Base-by-base conservation (phyloP, 2,888 invertebrate genomes). In the Eristalis intricaria region DNA sequence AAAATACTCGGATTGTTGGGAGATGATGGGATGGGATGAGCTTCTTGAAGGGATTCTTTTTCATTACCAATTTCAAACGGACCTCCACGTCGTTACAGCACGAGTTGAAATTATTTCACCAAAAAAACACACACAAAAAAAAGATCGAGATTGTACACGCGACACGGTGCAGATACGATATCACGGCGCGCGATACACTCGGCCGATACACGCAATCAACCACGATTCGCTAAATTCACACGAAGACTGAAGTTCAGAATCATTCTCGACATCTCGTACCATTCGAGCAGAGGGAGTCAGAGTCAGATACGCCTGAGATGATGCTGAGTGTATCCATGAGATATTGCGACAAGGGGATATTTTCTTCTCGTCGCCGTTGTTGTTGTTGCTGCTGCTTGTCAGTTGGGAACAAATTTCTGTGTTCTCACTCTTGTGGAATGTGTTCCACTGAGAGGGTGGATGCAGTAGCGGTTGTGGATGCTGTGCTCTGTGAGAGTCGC, bases 171-270 rank as follows among this genome's bases (percentile, higher is more conserved):
- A 26, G 22, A 29, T 35, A 29, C 32, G 56, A 77, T n/a, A 38
- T 40, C 38, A 19, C 23, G 29, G 50, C 13, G 60, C 40, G 8
- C 40, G 40, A 69, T 15, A 78, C 29, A 38, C 56, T 32, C 22
- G 29, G 32, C 23, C 63, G 26, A 61, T 61, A 50, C 73, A 50
- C n/a, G n/a, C 64, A 61, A 70, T 76, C 71, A 84, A 90, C 92
- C 90, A 91, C 89, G 90, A 90, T 90, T 90, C 90, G 90, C 90
- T 90, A 90, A 91, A 92, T 90, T 90, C 93, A 92, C 92, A 92
- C 90, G 90, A 92, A 91, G 91, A 92, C 92, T 92, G 90, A 91
- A 89, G 80, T 89, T 76, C 80, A 66, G 71, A 87, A 84, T 84
- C 71, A 40, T 68, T 84, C 79, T 80, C 79, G 76, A 76, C 81